A percentile compares a stretch with the other conserved stretches of the same genome.
Evolutionary conservation across 2,888 invertebrate genomes (phyloP).

Genomic region (Tyria jacobaeae): DNA sequence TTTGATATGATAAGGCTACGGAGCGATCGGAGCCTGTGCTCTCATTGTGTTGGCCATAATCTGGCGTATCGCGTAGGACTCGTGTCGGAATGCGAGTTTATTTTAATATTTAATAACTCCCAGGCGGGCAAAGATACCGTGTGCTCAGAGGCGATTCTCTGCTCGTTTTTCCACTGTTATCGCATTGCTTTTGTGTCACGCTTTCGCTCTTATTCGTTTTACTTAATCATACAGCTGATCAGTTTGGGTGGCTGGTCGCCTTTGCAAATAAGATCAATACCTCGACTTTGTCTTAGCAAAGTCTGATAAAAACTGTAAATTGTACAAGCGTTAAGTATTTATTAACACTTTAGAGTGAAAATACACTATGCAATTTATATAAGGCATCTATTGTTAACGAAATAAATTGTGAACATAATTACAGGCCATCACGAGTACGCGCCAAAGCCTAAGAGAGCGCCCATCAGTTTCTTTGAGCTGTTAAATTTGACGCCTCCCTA

Average conservation of each 20-base stretch:
- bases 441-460: conserved; percentile 67
- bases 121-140: conserved; percentile 80
- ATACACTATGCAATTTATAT: conserved; percentile 48
- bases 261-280: conserved; percentile 63
- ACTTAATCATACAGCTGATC: conserved; percentile 78
- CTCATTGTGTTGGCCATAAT: conserved; percentile 84
- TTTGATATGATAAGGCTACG: conserved; percentile 81
- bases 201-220: conserved; percentile 78
- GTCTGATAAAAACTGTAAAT: conserved; percentile 59
- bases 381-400: conserved; percentile 62
- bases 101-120: conserved; percentile 87
- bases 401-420: conserved; percentile 77
- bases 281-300: conserved; percentile 44
- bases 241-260: conserved; percentile 63
- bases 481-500: conserved; percentile 76
- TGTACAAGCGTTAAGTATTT: neutral
- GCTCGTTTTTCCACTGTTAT: conserved; percentile 82
- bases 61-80: conserved; percentile 83
- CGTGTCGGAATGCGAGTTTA: conserved; percentile 85
- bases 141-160: conserved; percentile 79
- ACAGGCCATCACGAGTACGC: conserved; percentile 69
- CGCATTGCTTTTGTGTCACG: conserved; percentile 83
- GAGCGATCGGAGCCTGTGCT: conserved; percentile 75
- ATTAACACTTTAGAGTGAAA: conserved; percentile 9
- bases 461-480: conserved; percentile 77